Percentiles rank a stretch among this genome's conserved stretches.
Conservation (phyloP, 2,797 vertebrate species). For the Brachyalestes nurse region DNA sequence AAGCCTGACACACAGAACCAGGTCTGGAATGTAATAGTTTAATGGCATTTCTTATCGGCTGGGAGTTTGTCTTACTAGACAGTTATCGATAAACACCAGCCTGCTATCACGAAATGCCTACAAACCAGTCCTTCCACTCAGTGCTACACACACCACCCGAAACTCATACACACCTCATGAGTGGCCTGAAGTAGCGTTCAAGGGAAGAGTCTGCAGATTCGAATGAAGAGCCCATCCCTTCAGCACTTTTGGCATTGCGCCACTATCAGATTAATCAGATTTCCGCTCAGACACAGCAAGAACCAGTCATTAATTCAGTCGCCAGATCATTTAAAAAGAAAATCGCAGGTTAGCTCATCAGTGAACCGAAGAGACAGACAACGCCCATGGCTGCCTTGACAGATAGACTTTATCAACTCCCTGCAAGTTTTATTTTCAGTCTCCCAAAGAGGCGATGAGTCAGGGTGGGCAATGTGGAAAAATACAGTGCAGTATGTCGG, state of each 20-base stretch:
- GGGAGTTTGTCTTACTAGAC: slow-evolving; percentile 1
- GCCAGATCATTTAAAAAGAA: neutral
- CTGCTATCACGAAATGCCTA: slow-evolving; percentile 33
- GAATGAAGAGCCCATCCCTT: neutral
- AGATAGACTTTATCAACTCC: slow-evolving; percentile 4
- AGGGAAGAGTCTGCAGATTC: neutral
- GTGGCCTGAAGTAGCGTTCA: neutral
- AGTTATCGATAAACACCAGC: slow-evolving; percentile 11
- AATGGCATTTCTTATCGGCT: slow-evolving; percentile 7
- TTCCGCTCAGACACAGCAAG: neutral
- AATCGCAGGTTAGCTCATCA: neutral
- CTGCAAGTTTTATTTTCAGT: neutral
- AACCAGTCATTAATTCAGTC: neutral
- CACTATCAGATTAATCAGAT: neutral
- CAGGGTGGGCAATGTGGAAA: too few relatives aligned
- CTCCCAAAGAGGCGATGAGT: neutral
- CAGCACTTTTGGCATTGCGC: neutral
- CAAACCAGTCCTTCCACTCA: slow-evolving; percentile 25
- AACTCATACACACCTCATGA: neutral
- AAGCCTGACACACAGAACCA: neutral
- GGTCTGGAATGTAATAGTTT: slow-evolving; percentile 1
- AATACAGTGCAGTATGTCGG: too few relatives aligned
- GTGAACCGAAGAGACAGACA: neutral
- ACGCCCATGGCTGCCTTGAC: neutral
- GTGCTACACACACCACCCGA: neutral